Evolutionary conservation across 2,113 vertebrate species (phyloP).

Genomic region (Dunckerocampus dactyliophorus): DNA sequence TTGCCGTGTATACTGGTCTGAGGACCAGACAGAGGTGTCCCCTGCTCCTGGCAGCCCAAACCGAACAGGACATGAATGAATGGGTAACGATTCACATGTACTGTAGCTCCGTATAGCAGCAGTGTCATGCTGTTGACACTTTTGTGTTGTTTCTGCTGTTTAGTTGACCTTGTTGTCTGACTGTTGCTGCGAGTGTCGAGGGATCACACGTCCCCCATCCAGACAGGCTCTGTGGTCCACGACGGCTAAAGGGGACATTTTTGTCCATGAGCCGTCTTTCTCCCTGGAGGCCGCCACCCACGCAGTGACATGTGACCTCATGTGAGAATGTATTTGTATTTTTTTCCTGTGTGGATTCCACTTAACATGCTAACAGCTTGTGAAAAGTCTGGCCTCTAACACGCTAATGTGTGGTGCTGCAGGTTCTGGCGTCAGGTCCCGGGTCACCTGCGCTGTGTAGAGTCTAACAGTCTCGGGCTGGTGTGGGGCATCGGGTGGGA

Average conservation of each 20-base stretch:
- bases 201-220: constrained; percentile 79
- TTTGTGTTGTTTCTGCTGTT: neutral
- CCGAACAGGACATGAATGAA: constrained; percentile 87
- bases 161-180: constrained; percentile 86
- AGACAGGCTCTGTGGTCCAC: constrained; percentile 90
- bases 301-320: constrained; percentile 82
- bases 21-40: constrained; percentile 88
- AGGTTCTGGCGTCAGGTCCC: constrained; percentile 98
- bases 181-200: constrained; percentile 86
- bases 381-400: constrained; percentile 9
- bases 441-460: constrained; percentile 85
- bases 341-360: neutral
- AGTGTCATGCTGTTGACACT: neutral
- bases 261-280: constrained; percentile 87
- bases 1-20: constrained; percentile 88
- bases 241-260: constrained; percentile 91
- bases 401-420: constrained; percentile 58
- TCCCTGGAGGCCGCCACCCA: constrained; percentile 76
- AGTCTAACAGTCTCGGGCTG: constrained; percentile 85
- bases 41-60: constrained; percentile 82
- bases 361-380: constrained; percentile 22
- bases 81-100: constrained; percentile 91
- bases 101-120: no score
- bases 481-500: constrained; percentile 94
- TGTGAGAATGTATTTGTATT: constrained; percentile 77